Percentiles rank a stretch among this genome's conserved stretches.
phyloP scores from a whole-genome alignment of 2,888 invertebrate species.

The Julus scanicus region DNA sequence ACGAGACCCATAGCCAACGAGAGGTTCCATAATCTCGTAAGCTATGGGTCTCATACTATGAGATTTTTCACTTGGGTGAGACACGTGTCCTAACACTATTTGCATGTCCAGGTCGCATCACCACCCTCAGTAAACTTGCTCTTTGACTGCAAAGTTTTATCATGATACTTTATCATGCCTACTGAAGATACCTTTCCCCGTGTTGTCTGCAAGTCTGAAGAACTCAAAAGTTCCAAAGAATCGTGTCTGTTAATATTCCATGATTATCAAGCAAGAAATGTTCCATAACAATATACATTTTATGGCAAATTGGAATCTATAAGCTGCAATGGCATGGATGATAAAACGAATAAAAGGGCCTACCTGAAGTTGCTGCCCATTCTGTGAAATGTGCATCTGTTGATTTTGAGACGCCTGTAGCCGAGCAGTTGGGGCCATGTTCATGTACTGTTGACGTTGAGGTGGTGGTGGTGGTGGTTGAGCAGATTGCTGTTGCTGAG shows the following conservation, averaged over 20 bases:
- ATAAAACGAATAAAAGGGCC: background rate
- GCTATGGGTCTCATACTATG: too few relatives aligned
- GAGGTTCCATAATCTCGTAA: too few relatives aligned
- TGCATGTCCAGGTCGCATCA: background rate
- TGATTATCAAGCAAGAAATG: too few relatives aligned
- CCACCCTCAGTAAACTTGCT: background rate
- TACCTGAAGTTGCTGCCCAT: constrained; percentile 53
- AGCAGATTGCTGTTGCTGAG: constrained; percentile 64
- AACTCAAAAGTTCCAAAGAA: too few relatives aligned
- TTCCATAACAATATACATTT: background rate
- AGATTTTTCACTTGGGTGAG: too few relatives aligned
- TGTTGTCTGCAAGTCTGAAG: too few relatives aligned
- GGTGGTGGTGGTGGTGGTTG: background rate
- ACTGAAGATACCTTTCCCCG: too few relatives aligned
- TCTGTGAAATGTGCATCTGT: constrained; percentile 46
- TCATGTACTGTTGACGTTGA: constrained; percentile 50
- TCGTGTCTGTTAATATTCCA: too few relatives aligned
- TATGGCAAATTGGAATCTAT: background rate
- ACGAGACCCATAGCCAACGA: too few relatives aligned
- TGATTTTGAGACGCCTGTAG: constrained; percentile 32
- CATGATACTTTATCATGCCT: background rate
- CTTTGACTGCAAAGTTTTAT: background rate
- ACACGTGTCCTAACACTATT: background rate
- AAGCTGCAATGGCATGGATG: background rate
- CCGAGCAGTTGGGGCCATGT: constrained; percentile 34